Conservation (phyloP, 2,888 invertebrate genomes). For the Rugalucina vietnamica region DNA sequence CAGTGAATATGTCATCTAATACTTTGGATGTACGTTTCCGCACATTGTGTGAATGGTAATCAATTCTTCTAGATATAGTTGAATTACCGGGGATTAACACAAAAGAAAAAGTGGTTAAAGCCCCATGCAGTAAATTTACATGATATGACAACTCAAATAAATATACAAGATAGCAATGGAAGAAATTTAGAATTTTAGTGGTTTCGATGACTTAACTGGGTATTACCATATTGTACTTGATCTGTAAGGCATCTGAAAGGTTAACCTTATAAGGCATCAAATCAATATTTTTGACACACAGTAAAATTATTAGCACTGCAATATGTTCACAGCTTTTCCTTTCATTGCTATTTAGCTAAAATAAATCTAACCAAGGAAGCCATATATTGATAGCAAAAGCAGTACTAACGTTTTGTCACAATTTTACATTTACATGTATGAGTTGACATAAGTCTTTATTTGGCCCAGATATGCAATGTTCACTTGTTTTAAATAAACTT, state of each 20-base stretch:
- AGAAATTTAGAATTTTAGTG: no score
- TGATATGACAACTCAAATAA: not conserved
- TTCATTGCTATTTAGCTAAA: slow-evolving; percentile 1
- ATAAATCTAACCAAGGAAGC: not conserved
- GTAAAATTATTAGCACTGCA: no score
- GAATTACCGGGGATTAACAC: not conserved
- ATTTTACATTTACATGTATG: not conserved
- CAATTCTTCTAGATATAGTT: not conserved
- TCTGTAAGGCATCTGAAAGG: no score
- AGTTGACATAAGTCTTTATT: not conserved
- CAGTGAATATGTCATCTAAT: no score
- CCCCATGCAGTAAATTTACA: not conserved
- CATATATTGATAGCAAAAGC: not conserved
- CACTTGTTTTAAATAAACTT: no score
- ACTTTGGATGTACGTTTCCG: no score
- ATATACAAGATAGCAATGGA: slow-evolving; percentile 1
- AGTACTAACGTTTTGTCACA: not conserved
- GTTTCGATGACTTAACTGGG: no score
- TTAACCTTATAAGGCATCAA: no score
- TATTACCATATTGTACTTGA: no score
- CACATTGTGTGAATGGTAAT: not conserved
- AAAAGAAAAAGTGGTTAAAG: not conserved
- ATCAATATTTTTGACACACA: no score
- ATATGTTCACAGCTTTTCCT: no score
- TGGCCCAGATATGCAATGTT: not conserved